Base-by-base conservation (phyloP, 2,797 vertebrate species). In the Macrochelys suwanniensis region DNA sequence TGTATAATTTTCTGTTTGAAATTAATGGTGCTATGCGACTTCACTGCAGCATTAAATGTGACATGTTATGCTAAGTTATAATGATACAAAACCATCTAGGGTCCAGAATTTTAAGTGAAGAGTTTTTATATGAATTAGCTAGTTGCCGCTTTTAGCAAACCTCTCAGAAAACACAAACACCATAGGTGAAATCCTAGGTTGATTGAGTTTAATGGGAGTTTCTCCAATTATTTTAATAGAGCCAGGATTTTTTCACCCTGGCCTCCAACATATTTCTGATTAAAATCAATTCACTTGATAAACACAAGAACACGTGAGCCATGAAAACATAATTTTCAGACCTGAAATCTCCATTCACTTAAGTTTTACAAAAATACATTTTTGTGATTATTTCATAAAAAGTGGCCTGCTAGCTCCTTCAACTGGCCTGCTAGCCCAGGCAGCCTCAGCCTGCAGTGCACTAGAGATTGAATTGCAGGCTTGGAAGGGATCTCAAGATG, bases 41-140 rank as follows among this genome's bases (percentile, higher is more conserved):
- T 76, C 37, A 28, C 71, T 47, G 8, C 33, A 68, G 15, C 17
- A 68, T 65, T 65, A 65, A 11, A 68, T 37, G 17, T 68, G 65
- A 68, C 8, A 11, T 21, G 17, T 37, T 37, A 37, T n/a, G 31
- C 59, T 61, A 37, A 79, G 76, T 59, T 81, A 79, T 51, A 4
- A 65, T 1, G 9, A 37, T 37, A 68, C 19, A 33, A 37, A 15
- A 74, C 23, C 65, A 51, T 42, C 6, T 2, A 12, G 15, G 71
- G 26, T 53, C 1, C 12, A 11, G 0, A 0, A 6, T 57, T 49
- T 42, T 82, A 56, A 6, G 80, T 11, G 3, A 47, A 11, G n/a
- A 31, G 5, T 6, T 80, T 88, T 13, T 26, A 8, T 42, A 7
- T 28, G 31, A 15, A 1, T 6, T n/a, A 17, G 26, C 7, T 9